These are phyloP conservation scores for Psilopogon haemacephalus DNA, from an alignment of 2,113 vertebrate species.

Conservation along the genomic window DNA sequence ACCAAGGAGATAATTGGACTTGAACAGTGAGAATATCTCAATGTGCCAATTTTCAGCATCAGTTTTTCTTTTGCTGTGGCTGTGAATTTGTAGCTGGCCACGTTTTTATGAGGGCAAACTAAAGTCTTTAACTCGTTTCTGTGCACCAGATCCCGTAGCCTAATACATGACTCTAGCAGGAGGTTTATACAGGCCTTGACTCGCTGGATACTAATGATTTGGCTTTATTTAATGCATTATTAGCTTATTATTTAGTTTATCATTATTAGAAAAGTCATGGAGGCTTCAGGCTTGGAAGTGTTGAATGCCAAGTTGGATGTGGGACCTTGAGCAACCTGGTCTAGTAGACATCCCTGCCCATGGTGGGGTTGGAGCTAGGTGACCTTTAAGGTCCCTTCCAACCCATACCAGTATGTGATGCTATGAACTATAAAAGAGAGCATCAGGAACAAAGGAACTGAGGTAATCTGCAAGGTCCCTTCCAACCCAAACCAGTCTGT, in stretches of 20 bases:
- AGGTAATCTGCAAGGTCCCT: too few species aligned
- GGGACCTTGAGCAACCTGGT: too few species aligned
- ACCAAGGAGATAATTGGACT: constrained; percentile 68
- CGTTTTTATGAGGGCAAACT: neutral
- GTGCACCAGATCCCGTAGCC: neutral
- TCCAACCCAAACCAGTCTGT: too few species aligned
- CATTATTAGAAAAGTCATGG: too few species aligned
- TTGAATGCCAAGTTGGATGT: too few species aligned
- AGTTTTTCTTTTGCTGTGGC: constrained; percentile 33
- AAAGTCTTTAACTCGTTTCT: constrained; percentile 7
- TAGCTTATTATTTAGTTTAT: neutral
- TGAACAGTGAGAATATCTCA: constrained; percentile 53
- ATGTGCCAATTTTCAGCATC: constrained; percentile 48
- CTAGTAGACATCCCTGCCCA: too few species aligned
- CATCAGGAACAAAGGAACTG: too few species aligned
- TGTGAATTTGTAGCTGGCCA: neutral
- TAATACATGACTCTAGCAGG: neutral
- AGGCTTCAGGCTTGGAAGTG: too few species aligned
- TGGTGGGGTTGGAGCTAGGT: too few species aligned
- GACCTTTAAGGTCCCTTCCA: too few species aligned
- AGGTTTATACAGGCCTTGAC: neutral
- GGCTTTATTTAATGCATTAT: neutral
- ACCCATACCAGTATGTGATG: too few species aligned
- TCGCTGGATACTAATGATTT: neutral
- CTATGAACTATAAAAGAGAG: too few species aligned